Evolutionary conservation across 2,888 invertebrate genomes (phyloP).

Genomic region (Nephrotoma flavescens): DNA sequence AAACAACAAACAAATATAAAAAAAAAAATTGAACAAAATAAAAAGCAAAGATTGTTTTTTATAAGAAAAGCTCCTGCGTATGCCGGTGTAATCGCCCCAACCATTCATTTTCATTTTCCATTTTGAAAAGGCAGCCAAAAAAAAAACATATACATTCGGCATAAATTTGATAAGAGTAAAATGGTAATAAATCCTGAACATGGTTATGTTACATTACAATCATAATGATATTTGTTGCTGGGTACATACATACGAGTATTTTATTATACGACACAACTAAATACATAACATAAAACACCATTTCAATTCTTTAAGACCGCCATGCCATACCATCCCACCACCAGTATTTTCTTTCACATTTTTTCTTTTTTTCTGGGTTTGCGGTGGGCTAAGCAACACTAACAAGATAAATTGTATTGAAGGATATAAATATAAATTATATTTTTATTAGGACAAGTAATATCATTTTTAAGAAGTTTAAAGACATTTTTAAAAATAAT

Average conservation of each 20-base stretch:
- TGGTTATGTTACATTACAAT: not conserved
- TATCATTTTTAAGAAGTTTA: not conserved
- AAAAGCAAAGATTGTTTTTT: not conserved
- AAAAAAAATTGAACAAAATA: not conserved
- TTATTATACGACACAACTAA: not conserved
- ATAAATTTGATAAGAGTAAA: not conserved
- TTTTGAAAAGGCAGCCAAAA: not conserved
- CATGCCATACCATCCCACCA: not conserved
- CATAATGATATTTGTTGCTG: not conserved
- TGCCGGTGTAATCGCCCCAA: not conserved
- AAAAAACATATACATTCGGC: not conserved
- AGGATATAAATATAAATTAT: not conserved
- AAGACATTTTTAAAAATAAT: not conserved
- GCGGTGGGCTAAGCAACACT: not conserved
- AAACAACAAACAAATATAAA: not conserved
- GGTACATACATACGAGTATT: not conserved
- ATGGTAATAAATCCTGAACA: not conserved
- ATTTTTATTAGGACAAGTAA: not conserved
- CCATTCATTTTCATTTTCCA: not conserved
- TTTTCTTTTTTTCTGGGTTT: not conserved
- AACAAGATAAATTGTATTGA: not conserved
- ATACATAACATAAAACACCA: not conserved
- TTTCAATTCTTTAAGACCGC: not conserved
- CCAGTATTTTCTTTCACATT: not conserved
- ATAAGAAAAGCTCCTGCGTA: not conserved